These are phyloP conservation scores for Sebastes steindachneri DNA, from an alignment of 2,797 vertebrate genomes.

Conservation along the genomic window DNA sequence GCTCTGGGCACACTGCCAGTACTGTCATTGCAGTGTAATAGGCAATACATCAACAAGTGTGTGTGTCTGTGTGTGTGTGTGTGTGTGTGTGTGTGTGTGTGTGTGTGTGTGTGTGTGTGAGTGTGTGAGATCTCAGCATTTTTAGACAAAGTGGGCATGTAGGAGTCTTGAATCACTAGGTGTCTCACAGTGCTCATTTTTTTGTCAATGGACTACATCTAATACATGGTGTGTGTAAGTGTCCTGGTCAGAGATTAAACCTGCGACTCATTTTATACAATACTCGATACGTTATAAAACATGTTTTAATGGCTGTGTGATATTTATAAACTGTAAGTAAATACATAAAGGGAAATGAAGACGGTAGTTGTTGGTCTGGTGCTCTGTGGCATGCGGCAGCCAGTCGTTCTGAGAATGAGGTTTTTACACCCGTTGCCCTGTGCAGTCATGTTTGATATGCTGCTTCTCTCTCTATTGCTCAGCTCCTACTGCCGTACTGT, in stretches of 20 bases:
- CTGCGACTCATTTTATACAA: neutral
- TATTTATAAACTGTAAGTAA: constrained; percentile 10
- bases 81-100: constrained; percentile 22
- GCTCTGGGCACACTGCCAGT: constrained; percentile 62
- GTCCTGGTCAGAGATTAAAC: constrained; percentile 3
- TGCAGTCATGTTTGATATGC: constrained; percentile 70
- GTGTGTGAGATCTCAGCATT: constrained; percentile 30
- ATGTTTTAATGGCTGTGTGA: neutral
- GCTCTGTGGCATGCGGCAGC: constrained; percentile 18
- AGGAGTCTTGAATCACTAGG: constrained; percentile 1
- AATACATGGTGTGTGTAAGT: neutral
- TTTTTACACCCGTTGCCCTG: constrained; percentile 45
- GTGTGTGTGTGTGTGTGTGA: constrained; percentile 1
- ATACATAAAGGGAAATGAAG: constrained; percentile 11
- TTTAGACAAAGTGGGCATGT: constrained; percentile 19
- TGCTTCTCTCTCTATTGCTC: constrained; percentile 61
- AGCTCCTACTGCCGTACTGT: constrained; percentile 64
- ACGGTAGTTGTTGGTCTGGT: constrained; percentile 18
- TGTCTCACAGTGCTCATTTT: constrained; percentile 15
- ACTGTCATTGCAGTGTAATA: constrained; percentile 66
- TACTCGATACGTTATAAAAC: neutral
- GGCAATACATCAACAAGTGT: constrained; percentile 68
- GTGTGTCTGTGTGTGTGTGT: constrained; percentile 17
- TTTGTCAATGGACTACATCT: constrained; percentile 19
- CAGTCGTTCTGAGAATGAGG: constrained; percentile 28